Conservation (phyloP, 1,140 invertebrate genomes). For the Bursaphelenchus mucronatus region DNA sequence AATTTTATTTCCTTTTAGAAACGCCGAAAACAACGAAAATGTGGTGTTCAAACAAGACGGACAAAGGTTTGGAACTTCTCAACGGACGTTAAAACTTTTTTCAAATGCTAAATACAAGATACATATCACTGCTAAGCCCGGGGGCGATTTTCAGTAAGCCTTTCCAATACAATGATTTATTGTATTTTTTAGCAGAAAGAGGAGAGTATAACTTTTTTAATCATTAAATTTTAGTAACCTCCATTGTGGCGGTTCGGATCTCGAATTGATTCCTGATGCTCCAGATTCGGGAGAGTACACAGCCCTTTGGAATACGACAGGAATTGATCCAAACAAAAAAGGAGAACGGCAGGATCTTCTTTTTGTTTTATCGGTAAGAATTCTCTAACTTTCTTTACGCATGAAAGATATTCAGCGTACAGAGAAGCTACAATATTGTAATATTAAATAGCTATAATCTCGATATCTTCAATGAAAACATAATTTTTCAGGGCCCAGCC, state of each 20-base stretch:
- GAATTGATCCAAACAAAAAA: slow-evolving; percentile 4
- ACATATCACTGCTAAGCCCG: slow-evolving; percentile 1
- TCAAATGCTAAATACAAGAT: slow-evolving; percentile 21
- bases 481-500: slow-evolving; percentile 9
- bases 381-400: too few species aligned
- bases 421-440: too few species aligned
- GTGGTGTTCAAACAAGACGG: slow-evolving; percentile 8
- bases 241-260: slow-evolving; percentile 15
- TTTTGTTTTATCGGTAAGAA: slow-evolving; percentile 14
- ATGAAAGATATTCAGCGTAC: too few species aligned
- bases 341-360: slow-evolving; percentile 18
- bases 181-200: slow-evolving; percentile 5
- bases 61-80: not conserved
- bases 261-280: slow-evolving; percentile 6
- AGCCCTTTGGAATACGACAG: slow-evolving; percentile 18
- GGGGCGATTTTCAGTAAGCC: slow-evolving; percentile 13
- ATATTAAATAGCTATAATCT: too few species aligned
- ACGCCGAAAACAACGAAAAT: not conserved
- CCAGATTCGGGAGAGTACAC: slow-evolving; percentile 11
- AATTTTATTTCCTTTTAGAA: not conserved
- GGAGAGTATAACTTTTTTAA: too few species aligned
- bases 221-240: slow-evolving; percentile 3
- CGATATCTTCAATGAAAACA: not conserved
- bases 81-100: slow-evolving; percentile 13
- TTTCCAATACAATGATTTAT: not conserved